A percentile compares a stretch with the other conserved stretches of the same genome.
Conservation (phyloP, 1,140 invertebrate genomes). For the Neotoxoptera formosana region DNA sequence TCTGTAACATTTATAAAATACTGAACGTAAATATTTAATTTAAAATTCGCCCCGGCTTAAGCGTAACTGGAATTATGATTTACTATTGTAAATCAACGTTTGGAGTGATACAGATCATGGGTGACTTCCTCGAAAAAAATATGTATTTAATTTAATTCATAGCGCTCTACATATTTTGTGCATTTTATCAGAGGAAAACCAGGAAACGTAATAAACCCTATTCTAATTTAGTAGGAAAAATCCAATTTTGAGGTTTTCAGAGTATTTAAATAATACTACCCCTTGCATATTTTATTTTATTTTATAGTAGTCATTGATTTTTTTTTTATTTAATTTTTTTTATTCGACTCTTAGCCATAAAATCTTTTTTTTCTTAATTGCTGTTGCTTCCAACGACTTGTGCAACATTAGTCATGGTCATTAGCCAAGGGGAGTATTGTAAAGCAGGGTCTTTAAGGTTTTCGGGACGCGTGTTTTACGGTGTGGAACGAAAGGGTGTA, state of each 20-base stretch:
- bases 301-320: background rate
- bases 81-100: background rate
- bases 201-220: background rate
- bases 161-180: background rate
- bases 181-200: background rate
- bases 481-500: constrained; percentile 6
- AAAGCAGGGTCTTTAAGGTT: background rate
- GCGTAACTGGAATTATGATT: background rate
- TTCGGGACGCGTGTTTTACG: constrained; percentile 5
- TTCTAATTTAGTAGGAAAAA: background rate
- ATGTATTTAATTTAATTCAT: background rate
- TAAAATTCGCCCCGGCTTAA: background rate
- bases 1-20: background rate
- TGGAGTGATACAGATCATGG: background rate
- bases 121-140: background rate
- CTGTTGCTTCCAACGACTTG: constrained; percentile 5
- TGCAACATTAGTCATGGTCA: constrained; percentile 8
- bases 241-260: background rate
- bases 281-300: constrained; percentile 10
- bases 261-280: background rate
- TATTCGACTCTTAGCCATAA: background rate
- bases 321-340: background rate
- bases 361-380: constrained; percentile 3
- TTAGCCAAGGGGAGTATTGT: constrained; percentile 1
- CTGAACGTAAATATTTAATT: background rate